These are phyloP conservation scores for Terebella lapidaria DNA, from an alignment of 2,888 invertebrate genomes.

Conservation along the genomic window DNA sequence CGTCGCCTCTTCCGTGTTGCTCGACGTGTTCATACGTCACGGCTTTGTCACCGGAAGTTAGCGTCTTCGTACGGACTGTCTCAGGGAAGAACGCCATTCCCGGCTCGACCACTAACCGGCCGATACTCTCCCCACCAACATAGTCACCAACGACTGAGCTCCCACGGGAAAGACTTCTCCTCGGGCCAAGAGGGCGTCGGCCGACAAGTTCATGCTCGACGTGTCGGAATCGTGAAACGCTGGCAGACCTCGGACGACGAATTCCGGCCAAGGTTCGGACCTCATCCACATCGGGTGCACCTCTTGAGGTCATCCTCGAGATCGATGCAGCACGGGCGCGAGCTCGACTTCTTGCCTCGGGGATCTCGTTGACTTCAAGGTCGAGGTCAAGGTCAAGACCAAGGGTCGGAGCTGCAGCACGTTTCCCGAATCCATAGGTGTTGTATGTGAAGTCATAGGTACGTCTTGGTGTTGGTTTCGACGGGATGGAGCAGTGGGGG, in stretches of 20 bases:
- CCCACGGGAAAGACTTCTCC: not conserved
- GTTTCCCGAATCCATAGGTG: not conserved
- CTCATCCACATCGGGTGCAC: not conserved
- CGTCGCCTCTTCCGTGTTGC: conserved; percentile 9
- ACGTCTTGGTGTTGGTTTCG: not conserved
- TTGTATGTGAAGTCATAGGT: not conserved
- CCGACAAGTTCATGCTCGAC: not conserved
- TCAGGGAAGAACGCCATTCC: conserved; percentile 11
- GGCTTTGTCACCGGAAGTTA: conserved; percentile 21
- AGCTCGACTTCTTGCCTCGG: not conserved
- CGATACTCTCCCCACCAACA: not conserved
- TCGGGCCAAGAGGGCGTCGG: too few relatives aligned
- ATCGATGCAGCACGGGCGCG: not conserved
- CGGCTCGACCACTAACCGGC: conserved; percentile 10
- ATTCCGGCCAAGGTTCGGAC: not conserved
- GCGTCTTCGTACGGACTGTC: conserved; percentile 5
- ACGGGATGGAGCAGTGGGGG: not conserved
- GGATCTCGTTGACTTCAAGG: not conserved
- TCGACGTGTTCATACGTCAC: conserved; percentile 12
- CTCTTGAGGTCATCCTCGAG: not conserved
- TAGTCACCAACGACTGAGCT: not conserved
- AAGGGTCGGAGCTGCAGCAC: not conserved
- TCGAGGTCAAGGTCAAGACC: not conserved
- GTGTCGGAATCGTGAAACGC: not conserved
- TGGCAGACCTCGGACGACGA: not conserved